Evolutionary conservation across 2,113 vertebrate genomes (phyloP), one percentile per base, ranked within the genome.

Genomic region (Gobio gobio): DNA sequence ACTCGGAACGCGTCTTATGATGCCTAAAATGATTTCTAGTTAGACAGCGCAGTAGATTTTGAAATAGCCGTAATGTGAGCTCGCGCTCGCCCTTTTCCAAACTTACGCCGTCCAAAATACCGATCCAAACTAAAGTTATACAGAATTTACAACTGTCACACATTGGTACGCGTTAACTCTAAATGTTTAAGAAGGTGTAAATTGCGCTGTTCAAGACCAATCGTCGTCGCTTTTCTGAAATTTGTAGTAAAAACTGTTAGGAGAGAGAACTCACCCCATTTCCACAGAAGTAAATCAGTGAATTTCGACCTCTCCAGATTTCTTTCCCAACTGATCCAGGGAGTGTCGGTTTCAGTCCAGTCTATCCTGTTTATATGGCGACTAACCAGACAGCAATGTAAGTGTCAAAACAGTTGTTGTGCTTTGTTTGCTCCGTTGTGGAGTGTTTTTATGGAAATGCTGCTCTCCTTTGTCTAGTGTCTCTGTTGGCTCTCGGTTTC

Each of bases 261-360:
- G 5, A 72, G 29, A n/a, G 78, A 10, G 33, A 72, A 88, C 87
- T 88, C 59, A 88, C 87, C 87, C 87, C 87, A 88, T 88, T 84
- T 83, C 73, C 51, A 63, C 56, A 36, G 33, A 64, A 82, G 56
- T 61, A 49, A 59, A 36, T 82, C 47, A 66, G 77, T 29, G 43
- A 29, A 66, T 47, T 56, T 18, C 22, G 14, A 56, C 5, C 80
- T 7, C 49, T 72, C 66, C 58, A 61, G 45, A 16, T 40, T 45
- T 43, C 7, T 36, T 85, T 26, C 20, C 49, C 5, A 58, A 49
- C 33, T 18, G 77, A 83, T n/a, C 64, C 20, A 22, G 20, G 24
- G 29, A 24, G 80, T 1, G 18, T 58, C 66, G 29, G 3, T 22
- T 79, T 78, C 43, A 12, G 24, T 59, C 43, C 59, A 10, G 26